Evolutionary conservation across 2,113 vertebrate species (phyloP), one percentile per base, ranked within the genome.

Genomic region (Proteles cristata): DNA sequence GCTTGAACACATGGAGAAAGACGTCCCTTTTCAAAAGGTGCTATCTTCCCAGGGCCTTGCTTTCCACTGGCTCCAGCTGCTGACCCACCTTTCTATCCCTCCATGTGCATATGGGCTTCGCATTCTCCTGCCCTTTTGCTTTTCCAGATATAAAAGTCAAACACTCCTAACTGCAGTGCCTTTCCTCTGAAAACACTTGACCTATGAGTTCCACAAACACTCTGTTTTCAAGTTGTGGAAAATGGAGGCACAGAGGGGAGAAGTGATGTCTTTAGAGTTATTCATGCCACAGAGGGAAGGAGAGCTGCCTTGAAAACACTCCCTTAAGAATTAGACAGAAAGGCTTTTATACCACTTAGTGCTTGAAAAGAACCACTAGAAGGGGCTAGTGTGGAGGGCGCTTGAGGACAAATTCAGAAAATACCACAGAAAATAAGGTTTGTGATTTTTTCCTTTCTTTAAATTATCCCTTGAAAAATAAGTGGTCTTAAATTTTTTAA

Each of bases 181-280:
- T 96, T 95, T 90, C 80, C 86, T 96, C 71, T 28, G 89, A 92
- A 94, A 96, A 88, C 95, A 96, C 96, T 97, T 94, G 97, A 97
- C 93, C 28, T 11, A 45, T 5, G 0, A 86, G 68, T 90, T 97
- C 45, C 61, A 66, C 81, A 97, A 95, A 96, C 97, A 97, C 88
- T 96, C 92, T 88, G 73, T 76, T 88, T 97, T 96, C 94, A 96
- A 96, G 95, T 96, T 96, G 93, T 94, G 79, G 89, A 91, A 95
- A 96, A 88, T 73, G 61, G 96, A 96, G 87, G 73, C 68, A 68
- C 73, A 69, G 61, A 92, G 79, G 82, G 96, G 73, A 96, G 92
- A 92, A 93, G 82, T 25, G n/a, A 79, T 48, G n/a, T 83, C 90
- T 87, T 92, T 69, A 73, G 91, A 82, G 66, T 88, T 86, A 88